Evolutionary conservation across 2,113 vertebrate genomes (phyloP), one percentile per base, ranked within the genome.

Genomic region (Lycocorax pyrrhopterus): DNA sequence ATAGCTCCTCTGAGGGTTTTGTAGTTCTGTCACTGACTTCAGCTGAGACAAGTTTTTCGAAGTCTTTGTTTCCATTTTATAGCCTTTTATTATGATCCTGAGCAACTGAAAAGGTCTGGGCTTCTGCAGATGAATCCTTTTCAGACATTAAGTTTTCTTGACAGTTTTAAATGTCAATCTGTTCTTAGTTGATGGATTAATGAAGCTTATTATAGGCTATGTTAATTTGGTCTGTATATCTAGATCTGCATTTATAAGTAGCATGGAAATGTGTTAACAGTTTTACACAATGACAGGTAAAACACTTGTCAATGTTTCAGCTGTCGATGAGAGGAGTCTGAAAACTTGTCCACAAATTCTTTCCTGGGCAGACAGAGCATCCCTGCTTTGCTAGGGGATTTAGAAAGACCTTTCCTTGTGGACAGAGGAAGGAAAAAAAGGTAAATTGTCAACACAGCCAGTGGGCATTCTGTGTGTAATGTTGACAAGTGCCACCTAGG

Each of bases 201-300:
- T 41, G 53, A 93, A 72, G 44, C 49, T 93, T 93, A 81, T 88
- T 95, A 81, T 69, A 93, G 80, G 60, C 62, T 68, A 47, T 63
- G 85, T 60, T 91, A 94, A 95, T 87, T 93, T 86, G 79, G 85
- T 84, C 79, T 82, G 80, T 64, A 33, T 92, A 67, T 52, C 79
- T 84, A 92, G 72, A 86, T 77, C 72, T 84, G 68, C 32, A 41
- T 87, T 93, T 94, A 37, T 37, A 87, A 90, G 91, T 77, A 79
- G 58, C 77, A 73, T 84, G 85, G 96, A 92, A 96, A 95, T 80
- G 88, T 96, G 92, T 97, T 96, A 97, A 87, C 88, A 93, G 87
- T 95, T 96, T 96, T 89, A 94, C 16, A 19, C 87, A 94, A 82
- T 19, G 92, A 93, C 92, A 94, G 74, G 81, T 93, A 84, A 95